Conservation (phyloP, 1,140 invertebrate species). For the Tribolium madens region DNA sequence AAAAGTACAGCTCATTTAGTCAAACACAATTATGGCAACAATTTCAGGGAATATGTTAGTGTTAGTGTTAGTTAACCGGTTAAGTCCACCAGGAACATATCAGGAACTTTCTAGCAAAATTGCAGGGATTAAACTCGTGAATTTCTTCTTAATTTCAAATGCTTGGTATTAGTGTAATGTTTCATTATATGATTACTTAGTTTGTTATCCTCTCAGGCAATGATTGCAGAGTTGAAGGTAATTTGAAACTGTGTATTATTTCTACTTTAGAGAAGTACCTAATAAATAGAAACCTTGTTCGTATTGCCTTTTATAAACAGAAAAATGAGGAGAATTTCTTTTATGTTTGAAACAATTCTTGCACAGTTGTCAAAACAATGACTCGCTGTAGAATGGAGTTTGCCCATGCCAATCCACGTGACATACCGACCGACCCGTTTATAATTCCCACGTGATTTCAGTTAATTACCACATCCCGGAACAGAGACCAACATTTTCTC, state of each 20-base stretch:
- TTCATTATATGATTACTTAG: background rate
- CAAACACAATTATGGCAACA: background rate
- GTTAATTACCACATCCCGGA: slow-evolving; percentile 34
- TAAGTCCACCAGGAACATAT: slow-evolving; percentile 33
- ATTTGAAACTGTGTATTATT: background rate
- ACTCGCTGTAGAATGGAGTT: slow-evolving; percentile 1
- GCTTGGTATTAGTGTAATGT: background rate
- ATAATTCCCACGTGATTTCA: slow-evolving; percentile 35
- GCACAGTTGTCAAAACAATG: slow-evolving; percentile 5
- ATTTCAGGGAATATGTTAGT: slow-evolving; percentile 6
- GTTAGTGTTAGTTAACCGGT: too few relatives aligned
- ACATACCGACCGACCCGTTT: slow-evolving; percentile 20
- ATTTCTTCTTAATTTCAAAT: background rate
- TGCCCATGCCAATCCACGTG: slow-evolving; percentile 34
- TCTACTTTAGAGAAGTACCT: too few relatives aligned
- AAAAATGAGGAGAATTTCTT: background rate
- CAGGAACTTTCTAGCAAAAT: slow-evolving; percentile 23
- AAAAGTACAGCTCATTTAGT: slow-evolving; percentile 29
- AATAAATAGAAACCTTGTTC: background rate
- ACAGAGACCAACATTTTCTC: slow-evolving; percentile 38
- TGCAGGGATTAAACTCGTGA: slow-evolving; percentile 13
- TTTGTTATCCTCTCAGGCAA: background rate
- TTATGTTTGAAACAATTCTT: background rate
- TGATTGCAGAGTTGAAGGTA: background rate
- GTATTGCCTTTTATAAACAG: background rate